Conservation (phyloP, 2,797 vertebrate species). For the Enteromius fasciolatus region DNA sequence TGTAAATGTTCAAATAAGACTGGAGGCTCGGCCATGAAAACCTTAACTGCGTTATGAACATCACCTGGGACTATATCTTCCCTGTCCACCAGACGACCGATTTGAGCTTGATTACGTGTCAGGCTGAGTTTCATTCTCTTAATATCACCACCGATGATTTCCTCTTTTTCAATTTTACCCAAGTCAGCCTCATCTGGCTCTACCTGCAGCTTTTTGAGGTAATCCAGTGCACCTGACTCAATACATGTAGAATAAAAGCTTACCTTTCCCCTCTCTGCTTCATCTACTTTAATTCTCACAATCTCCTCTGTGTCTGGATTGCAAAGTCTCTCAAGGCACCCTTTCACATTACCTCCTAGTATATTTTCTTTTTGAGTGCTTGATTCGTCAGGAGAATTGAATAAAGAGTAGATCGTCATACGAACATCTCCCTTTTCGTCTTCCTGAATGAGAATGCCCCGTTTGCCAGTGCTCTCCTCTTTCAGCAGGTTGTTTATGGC, state of each 20-base stretch:
- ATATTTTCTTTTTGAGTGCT: slow-evolving; percentile 79
- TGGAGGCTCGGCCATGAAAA: slow-evolving; percentile 84
- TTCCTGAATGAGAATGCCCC: slow-evolving; percentile 91
- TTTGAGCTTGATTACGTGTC: slow-evolving; percentile 73
- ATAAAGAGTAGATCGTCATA: slow-evolving; percentile 92
- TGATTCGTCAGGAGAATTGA: slow-evolving; percentile 80
- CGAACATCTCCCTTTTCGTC: slow-evolving; percentile 89
- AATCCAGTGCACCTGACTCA: slow-evolving; percentile 89
- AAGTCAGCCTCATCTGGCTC: slow-evolving; percentile 71
- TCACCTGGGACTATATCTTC: slow-evolving; percentile 89
- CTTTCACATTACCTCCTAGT: slow-evolving; percentile 83
- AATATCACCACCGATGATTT: slow-evolving; percentile 85
- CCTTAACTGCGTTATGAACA: slow-evolving; percentile 83
- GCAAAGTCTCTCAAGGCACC: slow-evolving; percentile 81
- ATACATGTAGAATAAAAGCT: slow-evolving; percentile 93
- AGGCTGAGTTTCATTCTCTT: slow-evolving; percentile 85
- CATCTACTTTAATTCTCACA: slow-evolving; percentile 80
- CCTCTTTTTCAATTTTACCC: slow-evolving; percentile 72
- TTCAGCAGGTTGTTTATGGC: slow-evolving; percentile 85
- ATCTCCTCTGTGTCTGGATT: slow-evolving; percentile 72
- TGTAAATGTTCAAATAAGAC: slow-evolving; percentile 69
- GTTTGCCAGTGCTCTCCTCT: slow-evolving; percentile 75
- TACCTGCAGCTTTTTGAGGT: slow-evolving; percentile 84
- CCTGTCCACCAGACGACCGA: slow-evolving; percentile 81
- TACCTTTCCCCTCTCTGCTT: slow-evolving; percentile 90